Evolutionary conservation across 2,797 vertebrate species (phyloP), one percentile per base, ranked within the genome.

Genomic region (Muscicapa striata): DNA sequence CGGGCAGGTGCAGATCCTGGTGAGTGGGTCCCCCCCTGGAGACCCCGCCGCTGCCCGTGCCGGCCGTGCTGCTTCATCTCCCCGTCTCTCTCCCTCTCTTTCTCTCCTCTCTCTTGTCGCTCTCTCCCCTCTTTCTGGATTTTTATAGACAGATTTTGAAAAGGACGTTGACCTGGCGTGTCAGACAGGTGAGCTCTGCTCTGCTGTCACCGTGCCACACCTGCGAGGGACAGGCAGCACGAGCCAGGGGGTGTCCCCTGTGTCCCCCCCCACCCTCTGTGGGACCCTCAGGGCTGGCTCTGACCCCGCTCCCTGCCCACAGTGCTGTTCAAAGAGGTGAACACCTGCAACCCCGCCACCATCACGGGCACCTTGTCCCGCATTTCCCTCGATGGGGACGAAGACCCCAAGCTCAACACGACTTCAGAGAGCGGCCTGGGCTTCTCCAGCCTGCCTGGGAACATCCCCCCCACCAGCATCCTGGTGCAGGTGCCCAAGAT

Each of bases 1-100:
- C 1, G 99, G 99, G 96, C 99, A 99, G 98, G 98, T 99, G 98
- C 99, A 99, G 98, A 99, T 99, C 98, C 98, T 99, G 99, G 99
- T 99, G 98, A 99, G 99, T 98, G 98, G 51, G 51, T n/a, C 18
- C 43, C 72, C 79, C 64, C 32, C 59, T 8, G 12, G 46, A 30
- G 9, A 11, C 23, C 48, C 70, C 5, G 0, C 32, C 3, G 14
- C 63, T 32, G 45, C 61, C 63, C 0, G 6, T 32, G 68, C 64
- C 40, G n/a, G 78, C 94, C 80, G 21, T 57, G 97, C 18, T 96
- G 88, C 96, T 97, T 95, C 81, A 96, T 95, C 90, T 93, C 96
- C 95, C 78, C 17, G 1, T 94, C 45, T 86, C 63, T 77, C 64
- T 94, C 84, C 90, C 79, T 85, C 76, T 94, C 90, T 82, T n/a